Conservation (phyloP, 92 coral and sea anemone genomes). For the Siderastrea radians region DNA sequence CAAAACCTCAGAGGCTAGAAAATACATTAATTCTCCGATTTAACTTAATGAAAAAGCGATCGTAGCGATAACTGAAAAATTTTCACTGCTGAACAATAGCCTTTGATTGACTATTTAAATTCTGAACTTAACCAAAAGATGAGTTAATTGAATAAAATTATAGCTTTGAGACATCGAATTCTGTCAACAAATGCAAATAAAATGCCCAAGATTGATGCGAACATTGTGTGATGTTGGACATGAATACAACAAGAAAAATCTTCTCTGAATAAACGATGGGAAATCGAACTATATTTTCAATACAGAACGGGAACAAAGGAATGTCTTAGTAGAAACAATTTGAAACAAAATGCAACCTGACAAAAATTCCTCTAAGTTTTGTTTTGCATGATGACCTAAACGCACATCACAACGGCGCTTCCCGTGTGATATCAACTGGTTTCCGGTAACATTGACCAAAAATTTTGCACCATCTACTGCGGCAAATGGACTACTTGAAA, state of each 20-base stretch:
- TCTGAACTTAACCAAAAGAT: constrained; percentile 13
- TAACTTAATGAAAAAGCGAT: neutral
- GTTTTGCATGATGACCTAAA: constrained; percentile 23
- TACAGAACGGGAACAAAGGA: neutral
- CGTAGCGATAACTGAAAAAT: neutral
- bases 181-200: constrained; percentile 46
- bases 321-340: neutral
- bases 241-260: neutral
- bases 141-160: constrained; percentile 33
- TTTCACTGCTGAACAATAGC: too few species aligned
- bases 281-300: neutral
- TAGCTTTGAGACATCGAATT: constrained; percentile 11
- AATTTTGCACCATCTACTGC: neutral
- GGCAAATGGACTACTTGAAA: neutral
- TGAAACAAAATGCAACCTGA: neutral
- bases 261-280: neutral
- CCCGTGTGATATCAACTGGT: constrained; percentile 16
- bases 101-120: neutral
- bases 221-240: constrained; percentile 15
- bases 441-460: constrained; percentile 30
- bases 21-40: neutral
- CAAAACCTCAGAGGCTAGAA: too few species aligned
- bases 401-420: constrained; percentile 42
- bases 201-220: neutral
- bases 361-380: neutral